phyloP scores from a whole-genome alignment of 2,888 invertebrate species.

The Catocala sponsa region DNA sequence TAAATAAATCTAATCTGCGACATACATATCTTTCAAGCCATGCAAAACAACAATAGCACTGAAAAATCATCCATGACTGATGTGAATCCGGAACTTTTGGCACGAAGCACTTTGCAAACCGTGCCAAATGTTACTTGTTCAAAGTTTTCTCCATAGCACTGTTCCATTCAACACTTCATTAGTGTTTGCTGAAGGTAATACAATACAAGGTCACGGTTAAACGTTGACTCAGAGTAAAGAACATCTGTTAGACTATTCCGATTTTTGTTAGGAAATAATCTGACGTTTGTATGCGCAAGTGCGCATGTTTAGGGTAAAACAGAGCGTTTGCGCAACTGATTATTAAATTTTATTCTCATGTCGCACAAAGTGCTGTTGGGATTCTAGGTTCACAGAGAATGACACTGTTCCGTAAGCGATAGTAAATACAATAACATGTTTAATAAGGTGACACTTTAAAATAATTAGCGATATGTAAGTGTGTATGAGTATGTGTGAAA shows the following conservation, averaged over 20 bases:
- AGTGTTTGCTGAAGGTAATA: slow-evolving; percentile 26
- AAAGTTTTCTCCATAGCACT: slow-evolving; percentile 31
- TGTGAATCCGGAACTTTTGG: slow-evolving; percentile 49
- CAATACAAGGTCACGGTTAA: slow-evolving; percentile 25
- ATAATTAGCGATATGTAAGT: too few species aligned
- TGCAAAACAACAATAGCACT: slow-evolving; percentile 41
- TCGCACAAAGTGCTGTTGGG: too few species aligned
- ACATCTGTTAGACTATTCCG: not conserved
- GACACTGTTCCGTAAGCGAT: too few species aligned
- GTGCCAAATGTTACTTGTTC: slow-evolving; percentile 47
- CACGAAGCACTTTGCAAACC: slow-evolving; percentile 21
- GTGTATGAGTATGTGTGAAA: too few species aligned
- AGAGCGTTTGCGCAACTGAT: too few species aligned
- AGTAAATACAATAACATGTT: too few species aligned
- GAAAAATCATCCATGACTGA: slow-evolving; percentile 40
- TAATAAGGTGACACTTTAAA: too few species aligned
- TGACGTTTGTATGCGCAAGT: too few species aligned
- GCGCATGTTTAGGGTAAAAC: too few species aligned
- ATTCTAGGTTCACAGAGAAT: too few species aligned
- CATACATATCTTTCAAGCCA: slow-evolving; percentile 30
- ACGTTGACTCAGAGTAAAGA: slow-evolving; percentile 1
- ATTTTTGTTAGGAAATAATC: not conserved
- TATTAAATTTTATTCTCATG: too few species aligned
- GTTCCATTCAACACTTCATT: slow-evolving; percentile 35
- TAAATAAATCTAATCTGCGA: slow-evolving; percentile 19